These are phyloP conservation scores for Sterrhoptilus dennistouni DNA, from an alignment of 2,113 vertebrate genomes.

Conservation along the genomic window DNA sequence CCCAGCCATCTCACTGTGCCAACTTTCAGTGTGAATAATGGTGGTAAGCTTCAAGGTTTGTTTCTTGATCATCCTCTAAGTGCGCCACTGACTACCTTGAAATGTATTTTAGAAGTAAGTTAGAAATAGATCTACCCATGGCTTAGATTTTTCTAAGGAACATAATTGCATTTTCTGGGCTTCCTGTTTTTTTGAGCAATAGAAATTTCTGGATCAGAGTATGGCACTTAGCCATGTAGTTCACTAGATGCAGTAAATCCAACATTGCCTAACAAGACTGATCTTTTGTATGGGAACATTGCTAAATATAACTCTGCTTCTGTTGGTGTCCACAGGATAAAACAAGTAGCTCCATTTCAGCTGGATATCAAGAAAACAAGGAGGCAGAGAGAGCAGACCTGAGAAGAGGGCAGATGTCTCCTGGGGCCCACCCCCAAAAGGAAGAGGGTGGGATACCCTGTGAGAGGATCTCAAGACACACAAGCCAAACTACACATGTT, in stretches of 20 bases:
- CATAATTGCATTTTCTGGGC: not conserved
- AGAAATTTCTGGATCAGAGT: not conserved
- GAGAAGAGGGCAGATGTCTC: not conserved
- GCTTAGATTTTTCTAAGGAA: not conserved
- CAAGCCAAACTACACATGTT: not conserved
- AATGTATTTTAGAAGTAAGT: not conserved
- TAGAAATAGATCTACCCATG: not conserved
- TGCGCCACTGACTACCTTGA: not conserved
- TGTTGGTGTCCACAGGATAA: not conserved
- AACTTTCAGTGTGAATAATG: not conserved
- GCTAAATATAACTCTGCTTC: slow-evolving; percentile 9
- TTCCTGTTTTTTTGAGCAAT: slow-evolving; percentile 4
- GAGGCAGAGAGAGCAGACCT: not conserved
- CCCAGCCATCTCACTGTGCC: accelerated
- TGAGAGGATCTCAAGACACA: not conserved
- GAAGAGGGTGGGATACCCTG: not conserved
- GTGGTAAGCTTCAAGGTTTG: not conserved
- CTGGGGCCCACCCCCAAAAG: not conserved
- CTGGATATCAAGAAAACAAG: not conserved
- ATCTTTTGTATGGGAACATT: not conserved
- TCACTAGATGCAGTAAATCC: not conserved
- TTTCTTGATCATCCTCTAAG: not conserved
- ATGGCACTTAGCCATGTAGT: not conserved
- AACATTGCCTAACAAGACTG: not conserved
- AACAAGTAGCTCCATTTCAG: not conserved